phyloP scores from a whole-genome alignment of 2,113 vertebrate species.

The Zapornia atra region DNA sequence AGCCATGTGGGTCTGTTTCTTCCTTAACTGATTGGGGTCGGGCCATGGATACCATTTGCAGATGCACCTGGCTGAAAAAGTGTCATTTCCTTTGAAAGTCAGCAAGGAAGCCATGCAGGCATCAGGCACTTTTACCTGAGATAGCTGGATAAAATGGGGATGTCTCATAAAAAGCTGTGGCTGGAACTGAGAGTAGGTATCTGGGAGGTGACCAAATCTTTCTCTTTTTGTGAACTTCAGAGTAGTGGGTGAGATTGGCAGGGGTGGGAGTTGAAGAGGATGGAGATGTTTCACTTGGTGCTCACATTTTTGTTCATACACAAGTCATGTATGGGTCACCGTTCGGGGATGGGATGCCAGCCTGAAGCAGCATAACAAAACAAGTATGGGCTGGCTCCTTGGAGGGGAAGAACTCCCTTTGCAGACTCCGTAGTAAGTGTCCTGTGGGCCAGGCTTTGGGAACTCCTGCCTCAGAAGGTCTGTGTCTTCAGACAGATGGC shows the following conservation, averaged over 20 bases:
- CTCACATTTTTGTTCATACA: neutral
- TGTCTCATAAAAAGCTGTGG: neutral
- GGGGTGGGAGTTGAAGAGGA: neutral
- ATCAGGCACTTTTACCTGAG: neutral
- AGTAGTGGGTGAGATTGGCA: neutral
- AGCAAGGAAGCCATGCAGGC: neutral
- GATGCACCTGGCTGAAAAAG: neutral
- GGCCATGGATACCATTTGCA: neutral
- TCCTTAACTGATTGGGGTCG: neutral
- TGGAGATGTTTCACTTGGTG: neutral
- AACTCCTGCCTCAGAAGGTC: conserved; percentile 48
- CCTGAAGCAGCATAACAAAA: neutral
- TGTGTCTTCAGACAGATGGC: conserved; percentile 56
- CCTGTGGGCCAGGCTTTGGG: conserved; percentile 32
- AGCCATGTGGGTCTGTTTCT: neutral
- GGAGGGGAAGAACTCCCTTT: neutral
- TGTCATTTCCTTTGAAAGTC: neutral
- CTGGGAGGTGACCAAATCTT: neutral
- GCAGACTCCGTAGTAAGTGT: neutral
- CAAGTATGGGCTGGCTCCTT: neutral
- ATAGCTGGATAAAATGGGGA: neutral
- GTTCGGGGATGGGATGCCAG: neutral
- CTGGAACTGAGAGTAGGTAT: neutral
- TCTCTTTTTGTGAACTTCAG: neutral
- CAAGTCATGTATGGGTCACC: neutral